These are phyloP conservation scores for Machaerirhynchus nigripectus DNA, from an alignment of 2,113 vertebrate species.

Conservation along the genomic window DNA sequence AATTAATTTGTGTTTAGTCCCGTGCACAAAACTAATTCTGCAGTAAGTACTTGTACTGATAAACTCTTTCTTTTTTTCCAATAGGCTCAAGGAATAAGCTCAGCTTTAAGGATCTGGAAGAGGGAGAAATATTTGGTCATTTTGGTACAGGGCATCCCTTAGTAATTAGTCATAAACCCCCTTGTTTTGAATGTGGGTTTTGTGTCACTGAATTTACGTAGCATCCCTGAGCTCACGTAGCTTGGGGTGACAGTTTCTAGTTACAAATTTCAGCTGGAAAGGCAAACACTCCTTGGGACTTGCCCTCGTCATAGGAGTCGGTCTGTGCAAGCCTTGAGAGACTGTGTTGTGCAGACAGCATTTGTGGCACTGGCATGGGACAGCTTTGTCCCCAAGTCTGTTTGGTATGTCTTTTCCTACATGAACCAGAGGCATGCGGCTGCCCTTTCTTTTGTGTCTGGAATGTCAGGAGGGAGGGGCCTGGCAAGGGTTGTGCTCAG, in stretches of 20 bases:
- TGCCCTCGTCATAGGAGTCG: fast-evolving
- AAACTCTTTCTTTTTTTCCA: not conserved
- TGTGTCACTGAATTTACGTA: not conserved
- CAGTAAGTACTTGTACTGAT: not conserved
- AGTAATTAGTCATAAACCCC: not conserved
- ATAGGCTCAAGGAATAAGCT: not conserved
- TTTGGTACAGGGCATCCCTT: not conserved
- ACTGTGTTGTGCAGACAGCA: not conserved
- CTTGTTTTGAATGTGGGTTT: not conserved
- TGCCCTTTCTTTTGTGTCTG: not conserved
- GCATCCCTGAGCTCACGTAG: fast-evolving
- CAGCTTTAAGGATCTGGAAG: not conserved
- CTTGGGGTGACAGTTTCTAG: not conserved
- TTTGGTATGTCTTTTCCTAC: fast-evolving
- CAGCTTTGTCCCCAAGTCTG: not conserved
- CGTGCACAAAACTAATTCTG: not conserved
- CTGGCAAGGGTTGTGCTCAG: not conserved
- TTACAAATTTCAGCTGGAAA: not conserved
- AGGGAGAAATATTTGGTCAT: not conserved
- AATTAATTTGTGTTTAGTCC: not conserved
- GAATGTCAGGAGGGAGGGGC: not conserved
- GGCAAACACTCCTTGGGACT: not conserved
- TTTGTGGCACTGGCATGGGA: not conserved
- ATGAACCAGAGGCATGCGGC: not conserved
- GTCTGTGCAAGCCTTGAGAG: not conserved